Percentiles rank a stretch among this genome's conserved stretches.
Conservation (phyloP, 2,797 vertebrate genomes). For the Rhinatrema bivittatum region DNA sequence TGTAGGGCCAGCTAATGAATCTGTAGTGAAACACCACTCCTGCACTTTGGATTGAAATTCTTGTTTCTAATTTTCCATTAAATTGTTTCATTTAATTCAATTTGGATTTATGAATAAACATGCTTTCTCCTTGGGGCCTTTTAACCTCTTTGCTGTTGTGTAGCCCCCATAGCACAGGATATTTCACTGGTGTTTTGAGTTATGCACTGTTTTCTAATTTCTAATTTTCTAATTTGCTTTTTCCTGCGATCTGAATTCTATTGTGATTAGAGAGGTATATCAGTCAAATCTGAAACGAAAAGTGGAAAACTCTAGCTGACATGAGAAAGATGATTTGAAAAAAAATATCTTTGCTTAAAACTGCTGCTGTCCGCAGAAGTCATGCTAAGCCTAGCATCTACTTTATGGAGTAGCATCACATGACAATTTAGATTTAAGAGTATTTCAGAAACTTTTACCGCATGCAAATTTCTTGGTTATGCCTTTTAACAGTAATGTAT, state of each 20-base stretch:
- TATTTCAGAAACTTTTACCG: too few species aligned
- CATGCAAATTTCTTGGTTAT: too few species aligned
- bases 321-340: conserved; percentile 28
- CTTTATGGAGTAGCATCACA: too few species aligned
- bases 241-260: conserved; percentile 21
- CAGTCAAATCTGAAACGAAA: conserved; percentile 29
- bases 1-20: conserved; percentile 52
- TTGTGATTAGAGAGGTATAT: conserved; percentile 23
- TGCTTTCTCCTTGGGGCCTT: conserved; percentile 30
- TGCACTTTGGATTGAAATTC: conserved; percentile 34
- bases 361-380: conserved; percentile 6
- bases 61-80: conserved; percentile 45
- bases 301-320: conserved; percentile 12
- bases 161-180: conserved; percentile 11
- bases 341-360: conserved; percentile 18
- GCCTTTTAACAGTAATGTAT: too few species aligned
- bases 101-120: conserved; percentile 47
- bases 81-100: conserved; percentile 44
- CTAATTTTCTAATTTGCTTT: conserved; percentile 16
- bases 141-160: conserved; percentile 17
- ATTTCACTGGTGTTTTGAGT: conserved; percentile 24
- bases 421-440: too few species aligned
- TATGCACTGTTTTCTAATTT: conserved; percentile 36
- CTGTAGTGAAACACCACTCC: conserved; percentile 26
- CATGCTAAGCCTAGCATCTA: too few species aligned